phyloP scores from a whole-genome alignment of 2,113 vertebrate genomes.

The Brachypodius melanocephalos region DNA sequence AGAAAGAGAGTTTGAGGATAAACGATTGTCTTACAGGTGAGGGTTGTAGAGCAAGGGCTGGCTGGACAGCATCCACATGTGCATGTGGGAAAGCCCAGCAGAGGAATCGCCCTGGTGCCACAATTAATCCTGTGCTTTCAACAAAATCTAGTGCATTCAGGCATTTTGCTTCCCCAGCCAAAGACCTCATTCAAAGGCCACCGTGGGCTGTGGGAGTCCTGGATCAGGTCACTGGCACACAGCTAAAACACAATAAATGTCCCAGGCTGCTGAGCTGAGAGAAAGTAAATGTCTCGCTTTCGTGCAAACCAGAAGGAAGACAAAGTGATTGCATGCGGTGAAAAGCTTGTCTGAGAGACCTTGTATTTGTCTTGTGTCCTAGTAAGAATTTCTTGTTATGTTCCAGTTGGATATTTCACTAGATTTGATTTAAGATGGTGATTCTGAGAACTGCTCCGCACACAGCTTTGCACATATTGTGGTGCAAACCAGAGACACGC shows the following conservation, averaged over 20 bases:
- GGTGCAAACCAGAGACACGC: neutral
- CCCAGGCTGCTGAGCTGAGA: neutral
- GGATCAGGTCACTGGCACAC: neutral
- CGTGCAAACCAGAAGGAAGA: neutral
- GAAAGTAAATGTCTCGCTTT: neutral
- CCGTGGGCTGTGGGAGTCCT: neutral
- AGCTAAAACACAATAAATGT: neutral
- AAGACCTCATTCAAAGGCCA: neutral
- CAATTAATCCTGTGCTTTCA: neutral
- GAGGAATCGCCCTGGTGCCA: neutral
- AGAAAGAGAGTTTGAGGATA: neutral
- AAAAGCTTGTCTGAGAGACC: neutral
- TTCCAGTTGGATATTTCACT: neutral
- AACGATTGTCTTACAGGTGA: neutral
- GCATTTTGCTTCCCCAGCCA: neutral
- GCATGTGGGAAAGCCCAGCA: neutral
- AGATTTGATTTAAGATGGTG: neutral
- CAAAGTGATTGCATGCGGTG: neutral
- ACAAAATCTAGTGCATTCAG: neutral
- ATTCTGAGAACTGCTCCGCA: neutral
- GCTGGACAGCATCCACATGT: accelerated
- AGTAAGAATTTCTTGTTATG: neutral
- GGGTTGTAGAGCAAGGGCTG: accelerated
- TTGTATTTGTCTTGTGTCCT: neutral
- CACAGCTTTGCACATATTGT: neutral